Evolutionary conservation across 1,140 invertebrate species (phyloP), one percentile per base, ranked within the genome.

Genomic region (Drosophila santomea): DNA sequence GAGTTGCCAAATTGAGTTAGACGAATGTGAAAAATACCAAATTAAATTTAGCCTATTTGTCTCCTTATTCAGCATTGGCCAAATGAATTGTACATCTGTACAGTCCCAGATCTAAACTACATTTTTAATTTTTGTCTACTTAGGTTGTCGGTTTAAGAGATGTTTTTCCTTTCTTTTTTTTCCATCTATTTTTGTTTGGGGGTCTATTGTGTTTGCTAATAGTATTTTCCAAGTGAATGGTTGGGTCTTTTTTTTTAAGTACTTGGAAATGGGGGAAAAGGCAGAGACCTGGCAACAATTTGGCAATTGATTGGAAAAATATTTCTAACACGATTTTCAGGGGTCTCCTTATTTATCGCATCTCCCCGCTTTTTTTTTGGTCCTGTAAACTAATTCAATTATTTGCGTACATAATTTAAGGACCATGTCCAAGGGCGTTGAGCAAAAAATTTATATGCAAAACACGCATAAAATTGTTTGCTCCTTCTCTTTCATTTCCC

Each of bases 381-480:
- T 43, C 36, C 67, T 56, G 41, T 25, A 80, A 89, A 89, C 80
- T 84, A 89, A 89, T 89, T 89, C 84, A 89, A 89, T 89, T 89
- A 89, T 89, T 89, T 89, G 74, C 69, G 62, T 77, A 83, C 84
- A 89, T 89, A 89, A 89, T 89, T 89, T 81, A 80, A 62, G 58
- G 62, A 28, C 50, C 57, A 36, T 61, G 71, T 75, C 43, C 55
- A 57, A 66, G 44, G 43, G 57, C 63, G 58, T 67, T 81, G 69
- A 89, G 52, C 85, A 84, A 72, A 59, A 89, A 89, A 89, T 89
- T 89, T 89, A 89, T 89, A 89, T 89, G 84, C 84, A 89, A 89
- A 89, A 89, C 84, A 89, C 84, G 84, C 84, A 89, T 89, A 67
- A 90, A 89, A 89, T 80, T 80, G 73, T 60, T 72, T 59, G 50